These are phyloP conservation scores for Rambutsinella grinnellia DNA, from an alignment of 2,888 invertebrate genomes.

Conservation along the genomic window DNA sequence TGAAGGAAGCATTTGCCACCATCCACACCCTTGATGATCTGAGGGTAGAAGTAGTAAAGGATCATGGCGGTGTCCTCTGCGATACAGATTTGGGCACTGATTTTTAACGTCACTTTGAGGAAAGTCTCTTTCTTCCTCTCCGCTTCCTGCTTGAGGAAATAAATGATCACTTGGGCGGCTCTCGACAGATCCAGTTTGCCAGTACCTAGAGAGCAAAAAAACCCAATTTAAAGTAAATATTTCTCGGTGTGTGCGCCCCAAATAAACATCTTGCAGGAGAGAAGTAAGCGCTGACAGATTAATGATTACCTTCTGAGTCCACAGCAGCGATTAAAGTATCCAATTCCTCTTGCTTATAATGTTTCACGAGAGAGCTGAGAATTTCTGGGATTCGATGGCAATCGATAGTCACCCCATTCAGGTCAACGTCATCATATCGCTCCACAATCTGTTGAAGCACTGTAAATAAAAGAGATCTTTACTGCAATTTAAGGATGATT, in stretches of 20 bases:
- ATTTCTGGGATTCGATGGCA: constrained; percentile 58
- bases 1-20: constrained; percentile 57
- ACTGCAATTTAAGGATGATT: too few species aligned
- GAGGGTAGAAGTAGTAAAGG: constrained; percentile 60
- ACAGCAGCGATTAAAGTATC: constrained; percentile 52
- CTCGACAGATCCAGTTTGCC: constrained; percentile 60
- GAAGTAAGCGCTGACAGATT: too few species aligned
- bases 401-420: constrained; percentile 56
- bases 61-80: constrained; percentile 56
- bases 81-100: constrained; percentile 58
- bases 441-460: constrained; percentile 57
- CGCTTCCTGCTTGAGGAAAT: constrained; percentile 58
- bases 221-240: neutral
- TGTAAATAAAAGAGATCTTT: constrained; percentile 23
- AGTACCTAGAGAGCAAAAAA: constrained; percentile 30
- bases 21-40: constrained; percentile 58
- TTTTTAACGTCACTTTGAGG: constrained; percentile 58
- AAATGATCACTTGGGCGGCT: constrained; percentile 58
- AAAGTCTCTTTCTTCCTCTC: constrained; percentile 53
- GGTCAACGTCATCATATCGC: constrained; percentile 50
- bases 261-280: neutral
- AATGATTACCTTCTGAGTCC: constrained; percentile 61
- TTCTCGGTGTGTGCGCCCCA: neutral
- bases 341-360: constrained; percentile 56
- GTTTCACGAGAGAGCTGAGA: constrained; percentile 53